Evolutionary conservation across 2,888 invertebrate genomes (phyloP), one percentile per base, ranked within the genome.

Genomic region (Polyommatus icarus): DNA sequence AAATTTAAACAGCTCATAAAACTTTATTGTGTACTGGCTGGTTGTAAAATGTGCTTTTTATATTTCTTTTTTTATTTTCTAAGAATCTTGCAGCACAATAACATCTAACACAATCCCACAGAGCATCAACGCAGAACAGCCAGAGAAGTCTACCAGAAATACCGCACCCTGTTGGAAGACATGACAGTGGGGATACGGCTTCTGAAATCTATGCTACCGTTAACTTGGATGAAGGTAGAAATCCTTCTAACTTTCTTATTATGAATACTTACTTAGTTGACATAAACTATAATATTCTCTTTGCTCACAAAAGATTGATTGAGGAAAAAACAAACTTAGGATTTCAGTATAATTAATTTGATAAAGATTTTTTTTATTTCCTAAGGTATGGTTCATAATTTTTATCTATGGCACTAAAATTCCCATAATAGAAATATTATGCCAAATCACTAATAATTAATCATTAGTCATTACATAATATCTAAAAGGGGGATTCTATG

Each of bases 181-280:
- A 94, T 80, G 95, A 95, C 83, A 91, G 93, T 80, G 96, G 96
- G 3, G 98, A 98, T 88, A 97, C 97, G 76, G 96, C 96, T 10
- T 98, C 97, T 0, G 98, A 98, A 86, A 95, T 98, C 80, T 98
- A 98, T 87, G 98, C 98, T 59, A 98, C 98, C 7, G 97, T 98
- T 20, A 96, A 96, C 83, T 86, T 94, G 80, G 91, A 93, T 84
- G 90, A 91, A 87, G 91, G 94, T 94, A 88, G 77, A 71, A 12
- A 12, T 20, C 2, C 3, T 61, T 24, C 3, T 20, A 59, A 8
- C 8, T 59, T 20, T 59, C 59, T n/a, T n/a, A n/a, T 57, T 3
- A 50, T 50, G 50, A 10, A 50, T 15, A 50, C 3, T 50, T 36
- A 36, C 7, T 46, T 46, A 46, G 46, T 3, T 46, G 3, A 46